A percentile compares a stretch with the other conserved stretches of the same genome.
phyloP scores from a whole-genome alignment of 2,113 vertebrate species.

The Calypte anna region DNA sequence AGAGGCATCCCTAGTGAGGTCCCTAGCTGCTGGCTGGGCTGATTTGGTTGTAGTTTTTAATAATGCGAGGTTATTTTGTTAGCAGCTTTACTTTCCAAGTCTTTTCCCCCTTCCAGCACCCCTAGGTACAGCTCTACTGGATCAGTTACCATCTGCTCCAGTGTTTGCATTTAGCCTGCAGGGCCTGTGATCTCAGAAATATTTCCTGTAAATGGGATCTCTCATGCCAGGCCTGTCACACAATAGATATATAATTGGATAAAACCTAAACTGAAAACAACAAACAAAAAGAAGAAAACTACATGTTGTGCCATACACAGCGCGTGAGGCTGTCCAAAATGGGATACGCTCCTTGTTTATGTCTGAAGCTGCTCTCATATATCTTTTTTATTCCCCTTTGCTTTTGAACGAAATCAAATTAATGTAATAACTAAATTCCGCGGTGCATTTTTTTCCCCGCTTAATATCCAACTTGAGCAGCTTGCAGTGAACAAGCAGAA shows the following conservation, averaged over 20 bases:
- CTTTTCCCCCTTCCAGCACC: constrained; percentile 72
- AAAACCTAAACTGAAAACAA: constrained; percentile 77
- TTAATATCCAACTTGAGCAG: not conserved
- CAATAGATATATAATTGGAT: constrained; percentile 78
- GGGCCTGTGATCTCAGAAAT: constrained; percentile 81
- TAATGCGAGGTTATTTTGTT: constrained; percentile 72
- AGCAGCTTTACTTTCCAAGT: constrained; percentile 64
- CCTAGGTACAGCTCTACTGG: constrained; percentile 68
- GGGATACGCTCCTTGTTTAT: constrained; percentile 9
- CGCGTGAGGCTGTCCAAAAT: not conserved
- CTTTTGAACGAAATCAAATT: constrained; percentile 28
- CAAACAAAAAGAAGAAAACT: constrained; percentile 69
- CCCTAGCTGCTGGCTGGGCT: constrained; percentile 32
- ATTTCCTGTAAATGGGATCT: constrained; percentile 81
- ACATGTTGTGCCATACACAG: constrained; percentile 3
- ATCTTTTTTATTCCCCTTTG: constrained; percentile 26
- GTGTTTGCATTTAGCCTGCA: constrained; percentile 81
- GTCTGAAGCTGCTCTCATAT: constrained; percentile 32
- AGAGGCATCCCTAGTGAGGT: constrained; percentile 44
- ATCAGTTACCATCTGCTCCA: constrained; percentile 81
- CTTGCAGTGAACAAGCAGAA: not conserved
- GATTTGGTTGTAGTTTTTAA: constrained; percentile 62
- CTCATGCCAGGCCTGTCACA: constrained; percentile 75
- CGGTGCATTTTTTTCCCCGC: not conserved
- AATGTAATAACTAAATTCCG: constrained; percentile 32